These are phyloP conservation scores for Gortyna flavago DNA, from an alignment of 2,888 invertebrate species.

Conservation along the genomic window DNA sequence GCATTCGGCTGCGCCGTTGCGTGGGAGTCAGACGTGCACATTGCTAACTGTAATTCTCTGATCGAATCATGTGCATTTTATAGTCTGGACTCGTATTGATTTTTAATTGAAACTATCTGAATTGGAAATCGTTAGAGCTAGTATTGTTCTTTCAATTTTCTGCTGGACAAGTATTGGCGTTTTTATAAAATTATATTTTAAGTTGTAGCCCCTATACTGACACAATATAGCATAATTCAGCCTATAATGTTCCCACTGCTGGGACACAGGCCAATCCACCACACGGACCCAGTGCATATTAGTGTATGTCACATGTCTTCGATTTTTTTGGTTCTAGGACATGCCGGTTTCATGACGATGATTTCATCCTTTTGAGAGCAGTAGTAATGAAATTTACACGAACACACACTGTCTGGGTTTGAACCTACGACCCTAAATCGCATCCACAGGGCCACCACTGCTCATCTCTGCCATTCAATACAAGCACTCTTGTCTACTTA, in stretches of 20 bases:
- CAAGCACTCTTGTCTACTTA: neutral
- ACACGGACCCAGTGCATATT: neutral
- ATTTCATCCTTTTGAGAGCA: neutral
- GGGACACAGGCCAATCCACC: too few species aligned
- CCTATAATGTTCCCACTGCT: too few species aligned
- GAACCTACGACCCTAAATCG: too few species aligned
- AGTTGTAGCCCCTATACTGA: neutral
- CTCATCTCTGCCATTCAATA: neutral
- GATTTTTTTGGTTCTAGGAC: neutral
- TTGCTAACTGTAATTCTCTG: slow-evolving; percentile 23
- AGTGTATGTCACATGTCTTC: neutral
- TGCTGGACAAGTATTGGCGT: neutral
- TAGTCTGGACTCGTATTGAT: slow-evolving; percentile 22
- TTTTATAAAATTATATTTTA: neutral
- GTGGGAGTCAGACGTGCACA: slow-evolving; percentile 7
- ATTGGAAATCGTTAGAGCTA: neutral
- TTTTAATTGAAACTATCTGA: slow-evolving; percentile 7
- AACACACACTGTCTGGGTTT: neutral
- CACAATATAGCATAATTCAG: neutral
- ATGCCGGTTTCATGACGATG: neutral
- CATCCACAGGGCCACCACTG: neutral
- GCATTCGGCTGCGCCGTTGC: slow-evolving; percentile 19
- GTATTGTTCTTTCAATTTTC: neutral
- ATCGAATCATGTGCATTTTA: slow-evolving; percentile 12
- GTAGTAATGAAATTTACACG: neutral